Evolutionary conservation across 1,140 invertebrate species (phyloP).

Genomic region (Drosophila melanica): DNA sequence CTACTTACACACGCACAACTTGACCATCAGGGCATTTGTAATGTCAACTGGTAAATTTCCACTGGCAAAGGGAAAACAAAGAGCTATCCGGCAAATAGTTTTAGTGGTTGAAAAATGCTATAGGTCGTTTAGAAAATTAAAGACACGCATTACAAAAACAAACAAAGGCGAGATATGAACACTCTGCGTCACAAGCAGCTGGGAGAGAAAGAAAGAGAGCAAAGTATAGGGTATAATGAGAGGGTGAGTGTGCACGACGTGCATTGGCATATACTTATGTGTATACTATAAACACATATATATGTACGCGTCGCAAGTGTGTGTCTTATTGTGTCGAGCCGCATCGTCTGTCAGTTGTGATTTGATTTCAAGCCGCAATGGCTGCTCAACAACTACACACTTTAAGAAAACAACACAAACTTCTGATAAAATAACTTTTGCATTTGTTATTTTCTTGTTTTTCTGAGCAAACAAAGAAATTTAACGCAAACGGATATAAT

Average conservation of each 20-base stretch:
- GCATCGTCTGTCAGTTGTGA: conserved; percentile 26
- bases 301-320: conserved; percentile 21
- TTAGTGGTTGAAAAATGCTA: conserved; percentile 39
- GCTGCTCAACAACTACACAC: conserved; percentile 11
- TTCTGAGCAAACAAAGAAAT: conserved; percentile 29
- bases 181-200: neutral
- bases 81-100: conserved; percentile 18
- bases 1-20: neutral
- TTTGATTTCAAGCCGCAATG: conserved; percentile 32
- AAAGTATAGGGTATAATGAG: conserved; percentile 1
- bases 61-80: conserved; percentile 37
- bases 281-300: neutral
- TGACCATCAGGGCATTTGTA: conserved; percentile 3
- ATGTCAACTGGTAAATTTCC: conserved; percentile 46
- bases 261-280: neutral
- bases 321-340: neutral
- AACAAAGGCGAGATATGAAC: conserved; percentile 25
- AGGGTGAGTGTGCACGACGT: conserved; percentile 15
- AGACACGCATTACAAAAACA: conserved; percentile 10
- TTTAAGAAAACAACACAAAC: conserved; percentile 29
- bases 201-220: neutral
- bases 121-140: conserved; percentile 39
- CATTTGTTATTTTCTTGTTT: conserved; percentile 6
- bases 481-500: conserved; percentile 28
- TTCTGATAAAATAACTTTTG: conserved; percentile 29